phyloP scores from a whole-genome alignment of 2,797 vertebrate genomes.

The Phoebastria nigripes region DNA sequence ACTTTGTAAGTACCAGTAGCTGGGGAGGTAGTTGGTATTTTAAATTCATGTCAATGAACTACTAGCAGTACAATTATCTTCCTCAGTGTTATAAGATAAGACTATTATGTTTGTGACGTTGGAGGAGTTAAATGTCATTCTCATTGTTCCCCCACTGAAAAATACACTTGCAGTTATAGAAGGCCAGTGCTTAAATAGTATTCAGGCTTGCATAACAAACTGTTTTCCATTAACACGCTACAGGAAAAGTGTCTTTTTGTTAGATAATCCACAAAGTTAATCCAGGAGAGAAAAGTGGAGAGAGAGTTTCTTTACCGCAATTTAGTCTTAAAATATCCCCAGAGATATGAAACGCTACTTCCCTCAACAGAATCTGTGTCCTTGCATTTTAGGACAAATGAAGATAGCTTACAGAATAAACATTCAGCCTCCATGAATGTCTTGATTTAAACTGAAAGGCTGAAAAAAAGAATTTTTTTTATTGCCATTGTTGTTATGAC shows the following conservation, averaged over 20 bases:
- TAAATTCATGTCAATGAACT: background rate
- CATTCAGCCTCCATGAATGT: background rate
- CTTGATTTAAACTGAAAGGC: background rate
- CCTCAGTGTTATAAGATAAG: background rate
- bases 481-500: background rate
- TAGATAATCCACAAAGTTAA: slow-evolving; percentile 32
- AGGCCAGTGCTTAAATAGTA: background rate
- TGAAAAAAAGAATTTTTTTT: background rate
- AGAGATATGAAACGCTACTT: background rate
- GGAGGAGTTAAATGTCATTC: slow-evolving; percentile 4
- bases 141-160: background rate
- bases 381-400: background rate
- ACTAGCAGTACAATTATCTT: background rate
- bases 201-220: background rate
- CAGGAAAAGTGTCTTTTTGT: slow-evolving; percentile 22
- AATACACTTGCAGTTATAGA: background rate
- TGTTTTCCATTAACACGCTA: background rate
- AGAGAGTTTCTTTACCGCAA: background rate
- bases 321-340: background rate
- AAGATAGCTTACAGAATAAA: background rate
- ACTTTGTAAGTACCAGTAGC: background rate
- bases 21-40: background rate
- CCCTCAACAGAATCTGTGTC: background rate
- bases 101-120: background rate
- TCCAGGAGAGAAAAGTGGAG: background rate